Base-by-base conservation (phyloP, 2,888 invertebrate genomes). In the Drosophila formosana region DNA sequence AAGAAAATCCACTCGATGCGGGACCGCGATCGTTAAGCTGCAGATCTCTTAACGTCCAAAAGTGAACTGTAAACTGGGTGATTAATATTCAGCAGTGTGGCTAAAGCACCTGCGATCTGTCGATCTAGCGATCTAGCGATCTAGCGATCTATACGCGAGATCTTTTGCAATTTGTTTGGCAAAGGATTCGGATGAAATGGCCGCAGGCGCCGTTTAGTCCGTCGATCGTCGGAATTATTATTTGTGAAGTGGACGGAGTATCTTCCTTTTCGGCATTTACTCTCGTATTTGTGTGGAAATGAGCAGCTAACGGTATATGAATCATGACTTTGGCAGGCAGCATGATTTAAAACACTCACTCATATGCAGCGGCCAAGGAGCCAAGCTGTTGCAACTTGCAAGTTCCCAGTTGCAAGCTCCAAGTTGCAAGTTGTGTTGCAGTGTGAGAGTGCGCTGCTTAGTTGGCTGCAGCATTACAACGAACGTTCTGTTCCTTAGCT, bases 291-390 rank as follows among this genome's bases (percentile, higher is more conserved):
- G 89, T 86, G 85, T 87, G 88, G 84, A 86, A 85, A 89, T 90
- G 78, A 84, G 82, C 87, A 91, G 80, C 84, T 91, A 92, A 91
- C 92, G 91, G 92, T 89, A 91, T 82, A 90, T 91, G 91, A 91
- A 91, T 91, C 92, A 92, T 91, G 91, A 91, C 91, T 89, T 88
- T 90, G 91, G 88, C 90, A 91, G 88, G 84, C 90, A 85, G 82
- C 90, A 90, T 90, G 91, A 89, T 91, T 90, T 89, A 83, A 84
- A 89, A 85, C 90, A 85, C 89, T 89, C 86, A 89, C 85, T 89
- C 88, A 88, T 85, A 87, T 77, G 84, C 67, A 68, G 71, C 57
- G 11, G 49, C 32, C 45, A 11, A 6, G 23, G 28, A 11, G 11
- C 41, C 13, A 13, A 37, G 25, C 13, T 23, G 52, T 28, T 30